Evolutionary conservation across 1,140 invertebrate genomes (phyloP).

Genomic region (Cotesia glomerata): DNA sequence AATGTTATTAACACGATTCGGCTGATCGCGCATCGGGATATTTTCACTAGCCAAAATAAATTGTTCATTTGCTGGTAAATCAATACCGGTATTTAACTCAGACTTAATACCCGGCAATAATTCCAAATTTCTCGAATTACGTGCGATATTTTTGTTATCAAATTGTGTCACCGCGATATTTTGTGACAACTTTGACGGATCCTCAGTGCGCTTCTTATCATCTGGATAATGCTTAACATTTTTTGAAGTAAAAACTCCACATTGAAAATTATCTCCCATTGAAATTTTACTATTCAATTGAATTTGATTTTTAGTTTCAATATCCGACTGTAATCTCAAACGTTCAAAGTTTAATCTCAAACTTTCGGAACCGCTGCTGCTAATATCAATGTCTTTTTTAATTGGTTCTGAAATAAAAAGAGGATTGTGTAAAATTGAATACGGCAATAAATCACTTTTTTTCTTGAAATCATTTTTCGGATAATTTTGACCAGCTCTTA

Average conservation of each 20-base stretch:
- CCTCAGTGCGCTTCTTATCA: slow-evolving; percentile 52
- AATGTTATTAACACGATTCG: too few species aligned
- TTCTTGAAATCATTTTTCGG: slow-evolving; percentile 51
- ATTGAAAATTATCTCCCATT: slow-evolving; percentile 53
- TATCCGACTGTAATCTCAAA: slow-evolving; percentile 50
- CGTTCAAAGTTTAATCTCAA: slow-evolving; percentile 49
- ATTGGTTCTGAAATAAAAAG: slow-evolving; percentile 50
- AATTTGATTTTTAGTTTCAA: slow-evolving; percentile 45
- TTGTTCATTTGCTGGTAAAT: slow-evolving; percentile 23
- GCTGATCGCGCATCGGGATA: too few species aligned
- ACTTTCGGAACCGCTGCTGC: slow-evolving; percentile 46
- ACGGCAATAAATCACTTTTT: slow-evolving; percentile 54
- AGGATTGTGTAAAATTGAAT: slow-evolving; percentile 57
- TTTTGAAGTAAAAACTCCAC: slow-evolving; percentile 53
- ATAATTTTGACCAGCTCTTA: slow-evolving; percentile 53
- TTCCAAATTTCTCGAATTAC: slow-evolving; percentile 49
- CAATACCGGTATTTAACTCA: slow-evolving; percentile 35
- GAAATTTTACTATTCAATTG: slow-evolving; percentile 51
- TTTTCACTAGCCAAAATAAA: neutral
- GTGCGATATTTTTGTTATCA: slow-evolving; percentile 48
- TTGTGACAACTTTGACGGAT: slow-evolving; percentile 49
- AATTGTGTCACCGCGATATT: slow-evolving; percentile 51
- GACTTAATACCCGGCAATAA: slow-evolving; percentile 27
- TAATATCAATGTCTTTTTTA: slow-evolving; percentile 49
- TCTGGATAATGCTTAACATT: slow-evolving; percentile 59